Evolutionary conservation across 2,888 invertebrate species (phyloP), one percentile per base, ranked within the genome.

Genomic region (Cerastis rubricosa): DNA sequence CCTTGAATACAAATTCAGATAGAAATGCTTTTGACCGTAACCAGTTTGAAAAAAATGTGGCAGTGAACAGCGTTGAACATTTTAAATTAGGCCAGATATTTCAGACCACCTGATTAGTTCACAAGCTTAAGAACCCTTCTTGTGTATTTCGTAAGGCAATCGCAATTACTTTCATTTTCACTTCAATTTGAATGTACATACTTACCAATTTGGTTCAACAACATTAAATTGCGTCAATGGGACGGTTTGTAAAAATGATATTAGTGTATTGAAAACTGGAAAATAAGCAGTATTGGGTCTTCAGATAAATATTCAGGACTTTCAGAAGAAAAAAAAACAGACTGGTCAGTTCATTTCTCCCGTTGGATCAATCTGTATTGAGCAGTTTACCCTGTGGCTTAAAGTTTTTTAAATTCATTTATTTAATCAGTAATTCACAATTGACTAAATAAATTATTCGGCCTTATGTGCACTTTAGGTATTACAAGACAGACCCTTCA

Each of bases 121-220:
- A 61, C 29, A 43, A 35, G 35, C 35, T 35, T 35, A 35, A 59
- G 65, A n/a, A 68, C 22, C 12, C 22, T 22, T 29, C 29, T 29
- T 59, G 35, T 40, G 17, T n/a, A 64, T 40, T 45, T 29, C 29
- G 25, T 51, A 57, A 70, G 8, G 6, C 8, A 25, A 19, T 49
- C 19, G 14, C 43, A 22, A 35, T 49, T 2, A 49, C 47, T 70
- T 78, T 63, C 35, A 29, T 57, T 70, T 79, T 47, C 29, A 29
- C 11, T 65, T 43, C 6, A 64, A 57, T 64, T 40, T 74, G 12
- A 69, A 19, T 47, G 40, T 11, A n/a, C n/a, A n/a, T n/a, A n/a
- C n/a, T n/a, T n/a, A n/a, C n/a, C n/a, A 64, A n/a, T 57, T 64
- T 61, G 8, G 57, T 49, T 43, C 17, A 64, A 25, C 54, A 45